These are phyloP conservation scores for Dorcus parallelipipedus DNA, from an alignment of 2,888 invertebrate species.

Conservation along the genomic window DNA sequence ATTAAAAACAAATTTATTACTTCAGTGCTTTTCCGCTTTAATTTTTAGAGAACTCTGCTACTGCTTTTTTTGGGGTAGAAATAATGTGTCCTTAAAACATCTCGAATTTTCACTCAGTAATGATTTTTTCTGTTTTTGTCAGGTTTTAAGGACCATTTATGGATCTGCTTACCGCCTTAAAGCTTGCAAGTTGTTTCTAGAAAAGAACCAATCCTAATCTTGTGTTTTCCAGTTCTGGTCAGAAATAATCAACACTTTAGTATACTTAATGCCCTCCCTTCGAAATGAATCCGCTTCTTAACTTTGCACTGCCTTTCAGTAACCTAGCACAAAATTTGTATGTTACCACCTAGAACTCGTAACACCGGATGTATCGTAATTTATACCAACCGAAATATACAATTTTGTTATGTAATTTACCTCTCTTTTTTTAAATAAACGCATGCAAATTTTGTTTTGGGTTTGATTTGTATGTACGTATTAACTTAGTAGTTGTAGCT, in stretches of 20 bases:
- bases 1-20: too few relatives aligned
- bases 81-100: too few relatives aligned
- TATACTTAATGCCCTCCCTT: constrained; percentile 24
- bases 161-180: too few relatives aligned
- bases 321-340: constrained; percentile 35
- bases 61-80: too few relatives aligned
- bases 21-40: too few relatives aligned
- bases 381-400: background rate
- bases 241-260: constrained; percentile 27
- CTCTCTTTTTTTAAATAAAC: constrained; percentile 29
- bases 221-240: constrained; percentile 31
- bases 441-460: constrained; percentile 37
- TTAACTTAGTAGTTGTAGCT: constrained; percentile 7
- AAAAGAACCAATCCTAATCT: constrained; percentile 8
- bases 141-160: too few relatives aligned
- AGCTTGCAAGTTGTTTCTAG: too few relatives aligned
- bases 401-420: constrained; percentile 9
- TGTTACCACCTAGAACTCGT: constrained; percentile 7
- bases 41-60: too few relatives aligned
- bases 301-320: constrained; percentile 7
- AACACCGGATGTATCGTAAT: too few relatives aligned
- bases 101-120: too few relatives aligned
- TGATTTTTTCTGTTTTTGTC: too few relatives aligned
- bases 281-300: constrained; percentile 8
- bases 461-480: constrained; percentile 22